Evolutionary conservation across 1,140 invertebrate genomes (phyloP).

Genomic region (Leptoteleia sp.): DNA sequence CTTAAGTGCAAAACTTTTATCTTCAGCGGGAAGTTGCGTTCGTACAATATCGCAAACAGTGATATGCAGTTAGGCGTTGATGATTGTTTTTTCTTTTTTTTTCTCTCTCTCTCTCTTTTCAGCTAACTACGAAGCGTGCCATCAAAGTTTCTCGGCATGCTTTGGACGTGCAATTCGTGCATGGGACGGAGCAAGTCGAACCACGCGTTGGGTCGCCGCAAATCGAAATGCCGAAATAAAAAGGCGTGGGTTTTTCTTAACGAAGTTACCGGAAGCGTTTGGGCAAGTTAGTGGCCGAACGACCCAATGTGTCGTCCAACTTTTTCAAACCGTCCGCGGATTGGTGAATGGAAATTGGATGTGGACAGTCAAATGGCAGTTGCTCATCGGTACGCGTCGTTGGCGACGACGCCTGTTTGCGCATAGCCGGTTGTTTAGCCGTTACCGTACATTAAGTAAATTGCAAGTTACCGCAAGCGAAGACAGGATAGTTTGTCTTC

Average conservation of each 20-base stretch:
- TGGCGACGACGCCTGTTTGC: no score
- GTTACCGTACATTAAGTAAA: no score
- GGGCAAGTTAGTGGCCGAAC: background rate
- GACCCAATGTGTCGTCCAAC: slow-evolving; percentile 22
- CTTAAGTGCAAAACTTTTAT: slow-evolving; percentile 35
- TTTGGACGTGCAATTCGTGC: slow-evolving; percentile 60
- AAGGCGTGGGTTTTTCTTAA: slow-evolving; percentile 15
- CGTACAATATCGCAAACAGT: slow-evolving; percentile 43
- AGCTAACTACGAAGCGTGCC: slow-evolving; percentile 55
- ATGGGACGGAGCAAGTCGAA: slow-evolving; percentile 38
- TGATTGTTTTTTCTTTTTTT: slow-evolving; percentile 48
- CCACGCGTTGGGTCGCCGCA: slow-evolving; percentile 34
- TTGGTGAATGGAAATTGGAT: slow-evolving; percentile 14
- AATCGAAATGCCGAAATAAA: slow-evolving; percentile 21
- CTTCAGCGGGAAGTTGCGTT: slow-evolving; percentile 28
- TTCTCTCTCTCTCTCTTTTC: no score
- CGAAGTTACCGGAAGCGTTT: background rate
- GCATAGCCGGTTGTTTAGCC: no score
- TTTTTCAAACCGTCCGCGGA: slow-evolving; percentile 8
- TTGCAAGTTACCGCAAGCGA: no score
- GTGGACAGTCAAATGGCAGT: slow-evolving; percentile 43
- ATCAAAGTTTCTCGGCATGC: slow-evolving; percentile 61
- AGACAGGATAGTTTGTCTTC: slow-evolving; percentile 1
- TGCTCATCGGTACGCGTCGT: no score
- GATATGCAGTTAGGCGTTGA: slow-evolving; percentile 51